Base-by-base conservation (phyloP, 2,113 vertebrate species). In the Oreocharis arfaki region DNA sequence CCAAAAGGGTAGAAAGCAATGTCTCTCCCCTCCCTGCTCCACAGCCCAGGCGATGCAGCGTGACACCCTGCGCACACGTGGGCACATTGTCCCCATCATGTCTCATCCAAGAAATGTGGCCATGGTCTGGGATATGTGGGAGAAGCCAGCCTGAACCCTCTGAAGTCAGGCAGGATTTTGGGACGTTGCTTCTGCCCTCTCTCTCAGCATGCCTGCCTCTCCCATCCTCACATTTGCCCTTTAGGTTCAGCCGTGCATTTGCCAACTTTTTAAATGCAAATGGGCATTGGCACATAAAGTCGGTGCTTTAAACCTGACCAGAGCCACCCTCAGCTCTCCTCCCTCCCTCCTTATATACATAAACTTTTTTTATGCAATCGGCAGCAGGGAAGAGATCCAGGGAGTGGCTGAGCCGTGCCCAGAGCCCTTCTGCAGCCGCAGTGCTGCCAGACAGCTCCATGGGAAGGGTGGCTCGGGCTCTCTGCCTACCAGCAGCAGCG, bases 401-500 rank as follows among this genome's bases (percentile, higher is more conserved):
- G 78, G 78, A 87, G 67, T 10, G 55, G 50, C 79, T 64, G 92
- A 84, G 83, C 92, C 41, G 26, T 35, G 94, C 95, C 92, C 8
- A 2, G 61, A 85, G 96, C 78, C 78, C 90, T 91, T 16, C 20
- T 55, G 81, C 82, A 87, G 89, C 90, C 69, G 2, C 77, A 27
- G 69, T 6, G 64, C 81, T 78, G 78, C 84, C 87, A 89, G 87
- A 87, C 30, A 23, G 37, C 91, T 89, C 87, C 88, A 22, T 41
- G 89, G 15, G 65, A 93, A 88, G 93, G 90, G 70, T 78, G 85
- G 90, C 92, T 90, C 92, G 32, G 20, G 11, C 81, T 47, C 77
- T 26, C 87, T 87, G 90, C 93, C 87, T 50, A 89, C 89, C 75
- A 80, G 80, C 79, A 93, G 91, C 82, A 92, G 69, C 50, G 8